Evolutionary conservation across 92 coral and sea anemone species (phyloP).

Genomic region (Pocillopora meandrina): DNA sequence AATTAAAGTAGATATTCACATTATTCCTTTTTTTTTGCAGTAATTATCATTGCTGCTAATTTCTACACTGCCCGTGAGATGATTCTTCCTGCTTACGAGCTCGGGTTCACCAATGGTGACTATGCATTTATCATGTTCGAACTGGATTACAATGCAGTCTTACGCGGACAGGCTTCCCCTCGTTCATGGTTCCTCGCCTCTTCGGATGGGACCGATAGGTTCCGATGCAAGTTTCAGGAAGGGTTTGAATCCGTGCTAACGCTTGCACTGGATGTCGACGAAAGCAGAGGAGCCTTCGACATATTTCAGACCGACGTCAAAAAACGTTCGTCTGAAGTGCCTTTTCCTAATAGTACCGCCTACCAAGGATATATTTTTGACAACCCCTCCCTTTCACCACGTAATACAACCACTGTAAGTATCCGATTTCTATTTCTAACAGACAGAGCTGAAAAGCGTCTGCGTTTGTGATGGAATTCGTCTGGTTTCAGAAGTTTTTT

Average conservation of each 20-base stretch:
- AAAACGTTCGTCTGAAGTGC: constrained; percentile 9
- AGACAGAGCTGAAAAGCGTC: too few relatives aligned
- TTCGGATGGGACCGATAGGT: neutral
- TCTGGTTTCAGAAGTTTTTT: too few relatives aligned
- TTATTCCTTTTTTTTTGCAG: constrained; percentile 19
- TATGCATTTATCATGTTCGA: constrained; percentile 55
- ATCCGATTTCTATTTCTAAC: too few relatives aligned
- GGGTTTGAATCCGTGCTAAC: constrained; percentile 46
- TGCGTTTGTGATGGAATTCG: too few relatives aligned
- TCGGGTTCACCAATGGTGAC: constrained; percentile 47
- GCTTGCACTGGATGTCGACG: constrained; percentile 20
- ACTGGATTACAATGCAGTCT: neutral
- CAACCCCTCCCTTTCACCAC: neutral
- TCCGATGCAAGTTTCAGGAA: constrained; percentile 30
- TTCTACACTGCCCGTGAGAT: neutral
- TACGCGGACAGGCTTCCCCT: neutral
- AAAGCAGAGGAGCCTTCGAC: neutral
- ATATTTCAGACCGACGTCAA: constrained; percentile 3
- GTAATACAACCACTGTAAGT: neutral
- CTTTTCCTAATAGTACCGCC: constrained; percentile 11
- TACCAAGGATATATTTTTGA: constrained; percentile 3
- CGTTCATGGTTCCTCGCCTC: neutral
- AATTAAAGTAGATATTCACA: too few relatives aligned
- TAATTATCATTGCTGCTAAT: constrained; percentile 32
- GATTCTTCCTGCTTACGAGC: constrained; percentile 33